Percentiles rank a stretch among this genome's conserved stretches.
Evolutionary conservation across 2,888 invertebrate genomes (phyloP).

Genomic region (Colletes collaris): DNA sequence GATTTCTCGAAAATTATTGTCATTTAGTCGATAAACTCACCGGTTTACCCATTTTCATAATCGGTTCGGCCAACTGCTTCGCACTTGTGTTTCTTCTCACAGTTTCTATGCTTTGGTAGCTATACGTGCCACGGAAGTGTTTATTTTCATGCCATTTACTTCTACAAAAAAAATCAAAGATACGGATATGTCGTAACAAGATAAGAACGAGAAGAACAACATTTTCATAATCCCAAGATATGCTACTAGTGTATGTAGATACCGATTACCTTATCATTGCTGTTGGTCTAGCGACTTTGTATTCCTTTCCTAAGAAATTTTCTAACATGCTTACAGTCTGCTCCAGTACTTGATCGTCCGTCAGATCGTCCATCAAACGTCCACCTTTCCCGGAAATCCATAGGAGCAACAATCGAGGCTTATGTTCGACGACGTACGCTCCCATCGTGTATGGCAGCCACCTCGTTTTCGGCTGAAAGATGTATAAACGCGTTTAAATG

Average conservation of each 20-base stretch:
- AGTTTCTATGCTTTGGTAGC: constrained; percentile 85
- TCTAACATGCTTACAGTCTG: constrained; percentile 83
- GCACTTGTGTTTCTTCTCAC: constrained; percentile 83
- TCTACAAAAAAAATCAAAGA: constrained; percentile 80
- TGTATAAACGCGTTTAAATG: neutral
- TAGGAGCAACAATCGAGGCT: constrained; percentile 86
- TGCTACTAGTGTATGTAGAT: neutral
- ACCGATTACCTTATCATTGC: constrained; percentile 83
- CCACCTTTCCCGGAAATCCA: constrained; percentile 88
- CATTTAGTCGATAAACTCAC: constrained; percentile 45
- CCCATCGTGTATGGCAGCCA: constrained; percentile 88
- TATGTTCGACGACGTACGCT: constrained; percentile 86
- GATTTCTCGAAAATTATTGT: neutral
- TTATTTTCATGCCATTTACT: constrained; percentile 89
- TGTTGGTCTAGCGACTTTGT: constrained; percentile 84
- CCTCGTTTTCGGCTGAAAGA: constrained; percentile 77
- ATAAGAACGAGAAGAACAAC: neutral
- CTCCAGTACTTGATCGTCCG: constrained; percentile 84
- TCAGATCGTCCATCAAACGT: constrained; percentile 85
- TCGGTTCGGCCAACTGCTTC: constrained; percentile 85
- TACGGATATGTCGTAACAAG: neutral
- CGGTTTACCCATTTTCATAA: constrained; percentile 78
- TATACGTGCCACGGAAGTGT: constrained; percentile 89
- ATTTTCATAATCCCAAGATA: constrained; percentile 13
- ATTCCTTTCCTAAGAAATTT: constrained; percentile 84